These are phyloP conservation scores for Oryzias javanicus DNA, from an alignment of 2,113 vertebrate species.

Conservation along the genomic window DNA sequence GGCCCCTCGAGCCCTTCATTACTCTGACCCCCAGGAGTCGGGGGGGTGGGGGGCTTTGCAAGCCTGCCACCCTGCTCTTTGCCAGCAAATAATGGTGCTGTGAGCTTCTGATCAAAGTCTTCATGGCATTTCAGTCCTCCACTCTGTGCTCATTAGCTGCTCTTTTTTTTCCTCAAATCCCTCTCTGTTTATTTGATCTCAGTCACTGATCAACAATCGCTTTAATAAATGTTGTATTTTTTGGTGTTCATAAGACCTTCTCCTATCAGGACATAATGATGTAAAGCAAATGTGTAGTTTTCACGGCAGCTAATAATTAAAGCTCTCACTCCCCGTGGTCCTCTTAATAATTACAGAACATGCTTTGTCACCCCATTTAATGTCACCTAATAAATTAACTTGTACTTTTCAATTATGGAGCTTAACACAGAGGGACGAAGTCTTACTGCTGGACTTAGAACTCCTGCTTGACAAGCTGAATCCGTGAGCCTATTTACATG, in stretches of 20 bases:
- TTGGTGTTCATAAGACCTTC: background rate
- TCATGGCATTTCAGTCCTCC: conserved; percentile 17
- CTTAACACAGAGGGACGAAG: too few species aligned
- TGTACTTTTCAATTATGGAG: too few species aligned
- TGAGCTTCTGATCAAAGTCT: conserved; percentile 46
- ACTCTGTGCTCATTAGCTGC: conserved; percentile 15
- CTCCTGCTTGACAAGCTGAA: too few species aligned
- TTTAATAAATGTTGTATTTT: conserved; percentile 12
- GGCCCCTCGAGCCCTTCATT: conserved; percentile 35
- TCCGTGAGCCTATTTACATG: too few species aligned
- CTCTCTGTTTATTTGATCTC: background rate
- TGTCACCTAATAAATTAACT: too few species aligned
- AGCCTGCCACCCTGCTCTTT: conserved; percentile 10
- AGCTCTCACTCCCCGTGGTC: too few species aligned
- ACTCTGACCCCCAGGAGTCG: conserved; percentile 25
- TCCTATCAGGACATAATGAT: background rate
- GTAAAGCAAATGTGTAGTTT: background rate
- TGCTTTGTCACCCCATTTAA: too few species aligned
- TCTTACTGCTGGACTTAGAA: too few species aligned
- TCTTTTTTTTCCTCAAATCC: conserved; percentile 6
- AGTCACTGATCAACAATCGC: conserved; percentile 1
- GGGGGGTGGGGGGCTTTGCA: conserved; percentile 2
- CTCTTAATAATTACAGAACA: too few species aligned
- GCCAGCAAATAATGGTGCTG: conserved; percentile 26
- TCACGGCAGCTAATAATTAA: background rate